These are phyloP conservation scores for Drosophila pseudotakahashii DNA, from an alignment of 2,888 invertebrate species.

Conservation along the genomic window DNA sequence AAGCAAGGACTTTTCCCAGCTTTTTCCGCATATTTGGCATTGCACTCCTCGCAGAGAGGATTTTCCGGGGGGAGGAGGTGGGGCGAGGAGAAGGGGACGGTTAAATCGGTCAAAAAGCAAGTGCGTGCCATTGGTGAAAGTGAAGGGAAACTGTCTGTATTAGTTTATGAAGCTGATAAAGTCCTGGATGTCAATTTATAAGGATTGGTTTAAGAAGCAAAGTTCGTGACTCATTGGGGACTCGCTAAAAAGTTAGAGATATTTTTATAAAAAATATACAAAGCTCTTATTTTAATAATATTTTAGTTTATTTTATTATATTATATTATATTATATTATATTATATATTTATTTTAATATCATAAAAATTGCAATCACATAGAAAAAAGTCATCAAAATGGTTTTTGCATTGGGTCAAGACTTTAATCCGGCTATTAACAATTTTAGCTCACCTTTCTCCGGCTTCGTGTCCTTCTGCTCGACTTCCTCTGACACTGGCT, in stretches of 20 bases:
- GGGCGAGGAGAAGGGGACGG: background rate
- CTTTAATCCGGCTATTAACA: slow-evolving; percentile 41
- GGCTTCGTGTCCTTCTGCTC: slow-evolving; percentile 1
- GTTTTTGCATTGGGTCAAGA: slow-evolving; percentile 14
- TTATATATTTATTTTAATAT: too few relatives aligned
- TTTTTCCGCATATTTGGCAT: slow-evolving; percentile 50
- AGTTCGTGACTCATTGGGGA: too few relatives aligned
- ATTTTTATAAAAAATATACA: too few relatives aligned
- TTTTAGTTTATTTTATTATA: too few relatives aligned
- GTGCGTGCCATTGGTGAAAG: slow-evolving; percentile 39
- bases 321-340: too few relatives aligned
- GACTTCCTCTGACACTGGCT: slow-evolving; percentile 5
- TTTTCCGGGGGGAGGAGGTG: background rate
- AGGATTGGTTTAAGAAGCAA: background rate
- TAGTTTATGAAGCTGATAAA: slow-evolving; percentile 23
- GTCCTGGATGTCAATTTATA: slow-evolving; percentile 23
- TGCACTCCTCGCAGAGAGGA: slow-evolving; percentile 17
- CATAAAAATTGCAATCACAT: too few relatives aligned
- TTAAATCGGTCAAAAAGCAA: slow-evolving; percentile 1
- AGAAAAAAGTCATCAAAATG: too few relatives aligned
- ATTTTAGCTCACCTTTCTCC: slow-evolving; percentile 28
- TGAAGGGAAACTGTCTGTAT: slow-evolving; percentile 25
- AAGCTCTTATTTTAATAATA: too few relatives aligned
- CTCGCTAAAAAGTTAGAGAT: too few relatives aligned
- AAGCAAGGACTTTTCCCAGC: slow-evolving; percentile 19